phyloP scores from a whole-genome alignment of 2,888 invertebrate genomes.

The Ophion ellenae region DNA sequence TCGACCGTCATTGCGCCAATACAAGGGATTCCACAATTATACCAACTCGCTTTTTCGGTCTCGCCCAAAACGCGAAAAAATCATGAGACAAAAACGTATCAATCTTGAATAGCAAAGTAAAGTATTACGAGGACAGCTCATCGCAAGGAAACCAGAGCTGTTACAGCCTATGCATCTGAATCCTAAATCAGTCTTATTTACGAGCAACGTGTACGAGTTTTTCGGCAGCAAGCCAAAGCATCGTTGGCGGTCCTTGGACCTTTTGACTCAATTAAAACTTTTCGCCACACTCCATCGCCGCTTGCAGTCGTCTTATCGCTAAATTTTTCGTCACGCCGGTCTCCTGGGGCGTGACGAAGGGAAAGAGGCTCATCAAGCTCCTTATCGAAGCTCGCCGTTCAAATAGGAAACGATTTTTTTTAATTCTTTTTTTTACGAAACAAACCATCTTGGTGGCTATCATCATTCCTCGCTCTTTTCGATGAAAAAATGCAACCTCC shows the following conservation, averaged over 20 bases:
- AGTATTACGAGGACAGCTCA: background rate
- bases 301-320: slow-evolving; percentile 29
- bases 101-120: slow-evolving; percentile 2
- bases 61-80: background rate
- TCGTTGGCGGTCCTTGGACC: slow-evolving; percentile 13
- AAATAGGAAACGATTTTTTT: slow-evolving; percentile 2
- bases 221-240: slow-evolving; percentile 38
- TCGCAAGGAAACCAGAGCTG: slow-evolving; percentile 3
- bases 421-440: background rate
- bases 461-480: background rate
- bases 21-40: background rate
- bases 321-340: slow-evolving; percentile 19
- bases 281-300: slow-evolving; percentile 40
- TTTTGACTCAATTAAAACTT: slow-evolving; percentile 66
- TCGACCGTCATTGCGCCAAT: background rate
- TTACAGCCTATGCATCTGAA: slow-evolving; percentile 19
- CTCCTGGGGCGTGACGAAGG: slow-evolving; percentile 34
- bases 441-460: background rate
- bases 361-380: slow-evolving; percentile 26
- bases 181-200: slow-evolving; percentile 26
- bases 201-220: slow-evolving; percentile 35
- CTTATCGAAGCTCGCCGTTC: slow-evolving; percentile 29
- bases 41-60: slow-evolving; percentile 2
- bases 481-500: background rate
- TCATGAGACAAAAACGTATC: background rate